Percentiles rank a stretch among this genome's conserved stretches.
Evolutionary conservation across 2,113 vertebrate species (phyloP).

Genomic region (Oophaga pumilio): DNA sequence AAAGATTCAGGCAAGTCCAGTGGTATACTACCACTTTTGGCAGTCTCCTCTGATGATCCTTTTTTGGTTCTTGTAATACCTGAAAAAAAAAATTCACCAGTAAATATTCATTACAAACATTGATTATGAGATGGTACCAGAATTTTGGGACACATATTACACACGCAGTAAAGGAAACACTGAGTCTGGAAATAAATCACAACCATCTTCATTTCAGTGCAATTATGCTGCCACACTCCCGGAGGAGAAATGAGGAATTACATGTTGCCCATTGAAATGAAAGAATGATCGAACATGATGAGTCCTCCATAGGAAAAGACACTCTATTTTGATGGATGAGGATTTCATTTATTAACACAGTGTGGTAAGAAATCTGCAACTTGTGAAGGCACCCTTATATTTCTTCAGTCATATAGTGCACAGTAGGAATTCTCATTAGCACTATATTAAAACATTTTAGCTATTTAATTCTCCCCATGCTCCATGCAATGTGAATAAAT

Average conservation of each 20-base stretch:
- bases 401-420: neutral
- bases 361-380: too few species aligned
- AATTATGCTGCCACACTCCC: neutral
- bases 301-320: neutral
- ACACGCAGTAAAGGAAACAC: too few species aligned
- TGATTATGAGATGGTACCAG: neutral
- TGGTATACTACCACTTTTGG: slow-evolving; percentile 65
- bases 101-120: neutral
- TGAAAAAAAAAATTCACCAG: slow-evolving; percentile 63
- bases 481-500: neutral
- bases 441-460: neutral
- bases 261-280: neutral
- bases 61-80: slow-evolving; percentile 67
- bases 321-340: neutral
- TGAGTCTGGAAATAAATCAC: too few species aligned
- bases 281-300: neutral
- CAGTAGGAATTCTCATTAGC: neutral
- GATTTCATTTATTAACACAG: too few species aligned
- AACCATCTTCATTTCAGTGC: neutral
- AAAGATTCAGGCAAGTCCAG: slow-evolving; percentile 77
- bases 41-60: slow-evolving; percentile 66
- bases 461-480: neutral
- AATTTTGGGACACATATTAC: neutral
- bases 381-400: neutral
- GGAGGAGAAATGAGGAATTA: neutral